Base-by-base conservation (phyloP, 2,113 vertebrate genomes). In the Meleagris gallopavo region DNA sequence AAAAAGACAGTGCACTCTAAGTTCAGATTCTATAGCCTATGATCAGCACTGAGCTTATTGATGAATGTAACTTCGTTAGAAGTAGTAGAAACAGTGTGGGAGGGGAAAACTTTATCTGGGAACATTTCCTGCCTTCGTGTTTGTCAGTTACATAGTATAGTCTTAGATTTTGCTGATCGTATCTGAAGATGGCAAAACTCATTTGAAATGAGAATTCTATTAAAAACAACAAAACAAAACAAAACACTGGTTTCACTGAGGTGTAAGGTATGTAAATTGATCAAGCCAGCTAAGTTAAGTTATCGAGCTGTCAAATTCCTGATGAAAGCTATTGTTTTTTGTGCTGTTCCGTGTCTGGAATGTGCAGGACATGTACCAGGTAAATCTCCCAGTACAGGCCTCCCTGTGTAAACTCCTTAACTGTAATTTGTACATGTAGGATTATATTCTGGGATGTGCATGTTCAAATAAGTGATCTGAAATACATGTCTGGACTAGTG, bases 341-440 rank as follows among this genome's bases (percentile, higher is more conserved):
- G 97, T 99, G 98, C 98, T 99, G 97, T 98, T 98, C 98, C 97
- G 90, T 98, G 96, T 98, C 98, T 98, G 98, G 98, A 98, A 98
- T 99, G 97, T 98, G 97, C 98, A 99, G 99, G 99, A 99, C 98
- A 98, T 99, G 98, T 98, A 99, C 97, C 98, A 99, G 99, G 98
- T 99, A 99, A 99, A 98, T 98, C 89, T 95, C 94, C 96, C 97
- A 98, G 97, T 97, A 91, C 91, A 98, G 97, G 98, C 97, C 60
- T 89, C 92, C 62, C 86, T 84, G 83, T 96, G 97, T 97, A 96
- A 96, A 91, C 88, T 95, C 95, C 94, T 96, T 95, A 88, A 90
- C 19, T 97, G 91, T 98, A 89, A 65, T 91, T 95, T 93, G 77
- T 96, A 64, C 83, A 97, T 96, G 93, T 97, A 98, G 97, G 97